These are phyloP conservation scores for Ceratina japonica DNA, from an alignment of 1,140 invertebrate species.

Conservation along the genomic window DNA sequence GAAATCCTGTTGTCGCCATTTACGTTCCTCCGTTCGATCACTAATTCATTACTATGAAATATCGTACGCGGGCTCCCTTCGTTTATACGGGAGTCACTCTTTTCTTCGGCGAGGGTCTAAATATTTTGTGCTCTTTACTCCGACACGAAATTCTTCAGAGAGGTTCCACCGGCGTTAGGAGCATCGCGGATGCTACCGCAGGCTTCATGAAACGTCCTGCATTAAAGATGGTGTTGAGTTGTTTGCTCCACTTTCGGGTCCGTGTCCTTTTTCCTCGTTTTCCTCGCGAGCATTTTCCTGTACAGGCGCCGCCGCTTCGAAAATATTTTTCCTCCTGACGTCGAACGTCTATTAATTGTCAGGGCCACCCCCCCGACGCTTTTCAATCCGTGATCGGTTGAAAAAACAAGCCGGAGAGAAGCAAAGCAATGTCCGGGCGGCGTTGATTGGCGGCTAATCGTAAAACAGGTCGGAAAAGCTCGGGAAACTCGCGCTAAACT, in stretches of 20 bases:
- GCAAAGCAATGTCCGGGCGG: constrained; percentile 28
- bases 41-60: neutral
- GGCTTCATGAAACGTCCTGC: constrained; percentile 33
- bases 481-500: constrained; percentile 34
- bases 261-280: constrained; percentile 1
- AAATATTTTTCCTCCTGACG: constrained; percentile 25
- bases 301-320: neutral
- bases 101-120: constrained; percentile 21
- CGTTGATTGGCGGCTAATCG: constrained; percentile 60
- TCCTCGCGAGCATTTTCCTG: neutral
- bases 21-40: neutral
- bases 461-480: constrained; percentile 49
- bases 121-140: constrained; percentile 33
- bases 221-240: constrained; percentile 50
- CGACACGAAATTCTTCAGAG: constrained; percentile 35
- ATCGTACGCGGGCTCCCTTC: neutral
- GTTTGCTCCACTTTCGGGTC: constrained; percentile 42
- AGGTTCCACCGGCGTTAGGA: constrained; percentile 26
- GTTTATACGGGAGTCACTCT: constrained; percentile 44
- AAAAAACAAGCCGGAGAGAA: constrained; percentile 19
- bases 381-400: constrained; percentile 9
- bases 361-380: neutral
- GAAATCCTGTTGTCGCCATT: constrained; percentile 29
- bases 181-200: constrained; percentile 31
- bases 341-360: neutral